Evolutionary conservation across 2,797 vertebrate genomes (phyloP).

Genomic region (Nyctibius grandis): DNA sequence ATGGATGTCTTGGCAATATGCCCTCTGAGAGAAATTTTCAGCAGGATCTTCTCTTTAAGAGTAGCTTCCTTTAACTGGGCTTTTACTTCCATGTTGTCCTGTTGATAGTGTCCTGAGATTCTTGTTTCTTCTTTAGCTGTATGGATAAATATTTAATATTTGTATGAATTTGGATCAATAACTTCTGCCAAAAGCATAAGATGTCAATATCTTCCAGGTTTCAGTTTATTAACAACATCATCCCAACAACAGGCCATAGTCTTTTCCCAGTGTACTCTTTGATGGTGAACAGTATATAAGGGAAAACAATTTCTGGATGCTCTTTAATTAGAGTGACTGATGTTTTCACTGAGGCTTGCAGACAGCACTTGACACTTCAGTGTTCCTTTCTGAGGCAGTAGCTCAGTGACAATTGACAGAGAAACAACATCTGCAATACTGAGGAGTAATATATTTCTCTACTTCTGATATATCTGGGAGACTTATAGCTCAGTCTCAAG

Average conservation of each 20-base stretch:
- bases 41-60: background rate
- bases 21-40: background rate
- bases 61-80: background rate
- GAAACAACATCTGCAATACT: constrained; percentile 17
- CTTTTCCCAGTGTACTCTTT: background rate
- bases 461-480: constrained; percentile 21
- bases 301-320: background rate
- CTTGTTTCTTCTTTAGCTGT: background rate
- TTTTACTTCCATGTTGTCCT: background rate
- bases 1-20: background rate
- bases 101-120: background rate
- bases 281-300: background rate
- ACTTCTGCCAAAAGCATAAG: background rate
- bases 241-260: background rate
- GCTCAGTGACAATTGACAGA: constrained; percentile 49
- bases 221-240: background rate
- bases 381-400: constrained; percentile 34
- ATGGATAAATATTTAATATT: constrained; percentile 1
- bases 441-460: constrained; percentile 37
- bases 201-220: background rate
- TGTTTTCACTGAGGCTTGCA: constrained; percentile 43
- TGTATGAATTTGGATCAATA: background rate
- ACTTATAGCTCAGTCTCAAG: background rate
- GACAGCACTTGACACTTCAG: background rate
- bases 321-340: constrained; percentile 61